Evolutionary conservation across 2,113 vertebrate species (phyloP).

Genomic region (Notothenia coriiceps): DNA sequence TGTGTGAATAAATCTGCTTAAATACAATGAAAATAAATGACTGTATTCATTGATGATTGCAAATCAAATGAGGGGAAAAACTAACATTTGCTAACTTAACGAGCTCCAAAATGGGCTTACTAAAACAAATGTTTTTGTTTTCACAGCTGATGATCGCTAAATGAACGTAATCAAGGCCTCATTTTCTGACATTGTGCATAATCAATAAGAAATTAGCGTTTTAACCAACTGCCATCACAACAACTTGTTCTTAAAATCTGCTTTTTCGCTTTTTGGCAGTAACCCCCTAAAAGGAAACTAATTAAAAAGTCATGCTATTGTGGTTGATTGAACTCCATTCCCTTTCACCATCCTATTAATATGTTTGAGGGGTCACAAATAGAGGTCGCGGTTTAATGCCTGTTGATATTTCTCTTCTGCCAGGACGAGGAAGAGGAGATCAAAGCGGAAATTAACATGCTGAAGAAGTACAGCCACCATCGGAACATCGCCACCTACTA

Average conservation of each 20-base stretch:
- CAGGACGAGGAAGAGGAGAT: constrained; percentile 96
- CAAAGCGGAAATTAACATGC: constrained; percentile 98
- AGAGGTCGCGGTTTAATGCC: neutral
- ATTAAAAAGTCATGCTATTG: constrained; percentile 61
- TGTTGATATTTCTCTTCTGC: constrained; percentile 37
- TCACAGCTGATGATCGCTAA: constrained; percentile 7
- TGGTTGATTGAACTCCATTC: constrained; percentile 43
- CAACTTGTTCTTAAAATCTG: constrained; percentile 21
- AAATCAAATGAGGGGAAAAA: constrained; percentile 34
- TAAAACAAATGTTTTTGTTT: constrained; percentile 43
- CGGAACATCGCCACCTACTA: constrained; percentile 98
- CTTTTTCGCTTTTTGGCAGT: constrained; percentile 22
- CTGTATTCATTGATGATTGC: constrained; percentile 34
- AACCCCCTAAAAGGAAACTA: constrained; percentile 36
- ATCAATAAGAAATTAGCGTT: constrained; percentile 42
- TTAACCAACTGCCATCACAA: constrained; percentile 21
- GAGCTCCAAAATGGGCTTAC: constrained; percentile 30
- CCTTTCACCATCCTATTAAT: constrained; percentile 23
- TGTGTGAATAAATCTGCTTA: constrained; percentile 19
- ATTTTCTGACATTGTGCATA: constrained; percentile 36
- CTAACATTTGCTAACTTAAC: constrained; percentile 26
- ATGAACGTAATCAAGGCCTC: constrained; percentile 50
- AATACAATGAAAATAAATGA: constrained; percentile 16
- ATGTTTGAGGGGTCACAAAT: constrained; percentile 14
- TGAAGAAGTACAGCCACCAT: constrained; percentile 98